Percentiles rank a stretch among this genome's conserved stretches.
Conservation (phyloP, 2,888 invertebrate species). For the Neuroscelio doddi region DNA sequence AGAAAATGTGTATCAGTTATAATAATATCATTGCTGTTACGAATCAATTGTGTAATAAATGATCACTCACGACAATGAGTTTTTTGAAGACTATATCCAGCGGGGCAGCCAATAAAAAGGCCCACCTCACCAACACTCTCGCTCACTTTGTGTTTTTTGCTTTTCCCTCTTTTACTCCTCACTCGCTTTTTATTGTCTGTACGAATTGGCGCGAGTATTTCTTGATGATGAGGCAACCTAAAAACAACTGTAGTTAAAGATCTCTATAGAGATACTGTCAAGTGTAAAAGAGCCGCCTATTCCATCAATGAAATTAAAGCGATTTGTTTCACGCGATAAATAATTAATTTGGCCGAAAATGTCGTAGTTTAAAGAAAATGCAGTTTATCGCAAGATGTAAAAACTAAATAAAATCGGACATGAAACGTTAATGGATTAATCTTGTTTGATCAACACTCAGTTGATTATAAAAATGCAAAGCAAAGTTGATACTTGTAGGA, state of each 20-base stretch:
- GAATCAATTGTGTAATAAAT: conserved; percentile 27
- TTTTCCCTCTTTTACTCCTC: conserved; percentile 47
- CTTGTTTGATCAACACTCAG: too few relatives aligned
- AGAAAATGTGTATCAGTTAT: too few relatives aligned
- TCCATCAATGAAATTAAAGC: conserved; percentile 4
- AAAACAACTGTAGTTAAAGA: conserved; percentile 65
- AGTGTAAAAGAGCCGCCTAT: conserved; percentile 39
- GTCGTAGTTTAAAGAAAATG: too few relatives aligned
- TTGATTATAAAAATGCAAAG: too few relatives aligned
- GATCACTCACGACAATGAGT: conserved; percentile 58
- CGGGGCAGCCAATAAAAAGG: conserved; percentile 60
- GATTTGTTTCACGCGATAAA: not conserved
- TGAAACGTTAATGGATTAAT: too few relatives aligned
- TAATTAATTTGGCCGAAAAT: not conserved
- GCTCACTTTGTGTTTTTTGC: conserved; percentile 39
- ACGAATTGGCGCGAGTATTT: conserved; percentile 54
- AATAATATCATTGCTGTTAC: too few relatives aligned
- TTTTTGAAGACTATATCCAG: conserved; percentile 59
- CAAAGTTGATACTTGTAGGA: too few relatives aligned
- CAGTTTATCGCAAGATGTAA: too few relatives aligned
- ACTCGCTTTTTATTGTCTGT: conserved; percentile 29
- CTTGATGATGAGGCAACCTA: conserved; percentile 57
- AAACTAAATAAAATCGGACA: too few relatives aligned
- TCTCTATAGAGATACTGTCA: conserved; percentile 60
- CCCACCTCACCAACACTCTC: conserved; percentile 52